These are phyloP conservation scores for Lycodopsis pacificus DNA, from an alignment of 2,797 vertebrate genomes.

Conservation along the genomic window DNA sequence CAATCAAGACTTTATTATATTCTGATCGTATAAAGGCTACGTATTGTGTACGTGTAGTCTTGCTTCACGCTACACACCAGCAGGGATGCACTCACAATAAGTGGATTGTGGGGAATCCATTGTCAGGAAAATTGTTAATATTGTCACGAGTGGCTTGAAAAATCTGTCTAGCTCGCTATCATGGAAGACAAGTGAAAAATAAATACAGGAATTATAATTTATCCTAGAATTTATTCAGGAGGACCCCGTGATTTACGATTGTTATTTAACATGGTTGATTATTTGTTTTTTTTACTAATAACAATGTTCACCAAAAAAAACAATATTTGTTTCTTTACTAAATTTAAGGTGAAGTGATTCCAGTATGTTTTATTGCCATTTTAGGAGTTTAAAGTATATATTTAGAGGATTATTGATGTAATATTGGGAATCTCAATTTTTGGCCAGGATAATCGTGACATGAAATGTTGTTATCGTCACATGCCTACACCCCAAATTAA, in stretches of 20 bases:
- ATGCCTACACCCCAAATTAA: not conserved
- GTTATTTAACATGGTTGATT: too few species aligned
- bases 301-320: too few species aligned
- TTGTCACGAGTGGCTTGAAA: not conserved
- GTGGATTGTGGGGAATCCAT: not conserved
- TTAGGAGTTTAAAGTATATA: not conserved
- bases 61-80: not conserved
- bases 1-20: constrained; percentile 10
- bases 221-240: too few species aligned
- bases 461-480: not conserved
- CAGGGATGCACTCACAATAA: too few species aligned
- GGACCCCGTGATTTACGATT: too few species aligned
- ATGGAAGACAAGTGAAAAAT: not conserved
- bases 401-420: not conserved
- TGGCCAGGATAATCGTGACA: not conserved
- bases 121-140: not conserved
- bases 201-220: not conserved
- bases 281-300: too few species aligned
- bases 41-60: not conserved
- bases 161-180: not conserved
- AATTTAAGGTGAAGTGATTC: not conserved
- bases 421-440: too few species aligned
- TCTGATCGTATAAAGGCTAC: not conserved
- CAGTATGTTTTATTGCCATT: too few species aligned
- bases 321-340: too few species aligned